These are phyloP conservation scores for Vulpes vulpes DNA, from an alignment of 2,113 vertebrate species.

Conservation along the genomic window DNA sequence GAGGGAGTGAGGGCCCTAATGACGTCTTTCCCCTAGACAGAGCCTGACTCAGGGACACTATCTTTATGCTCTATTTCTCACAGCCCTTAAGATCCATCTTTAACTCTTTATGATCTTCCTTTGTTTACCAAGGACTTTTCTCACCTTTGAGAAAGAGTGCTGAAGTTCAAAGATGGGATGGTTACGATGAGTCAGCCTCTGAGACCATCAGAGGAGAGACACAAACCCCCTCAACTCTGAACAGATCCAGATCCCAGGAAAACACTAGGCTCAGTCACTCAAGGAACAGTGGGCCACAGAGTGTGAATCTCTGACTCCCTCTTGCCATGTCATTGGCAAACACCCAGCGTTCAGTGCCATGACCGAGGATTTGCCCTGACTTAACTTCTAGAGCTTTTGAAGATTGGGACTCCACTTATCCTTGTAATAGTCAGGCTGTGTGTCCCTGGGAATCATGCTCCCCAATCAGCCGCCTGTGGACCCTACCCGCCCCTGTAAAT, in stretches of 20 bases:
- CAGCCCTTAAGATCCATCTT: neutral
- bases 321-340: neutral
- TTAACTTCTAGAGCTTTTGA: neutral
- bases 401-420: neutral
- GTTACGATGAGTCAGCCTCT: neutral
- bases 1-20: neutral
- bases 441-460: neutral
- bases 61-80: neutral
- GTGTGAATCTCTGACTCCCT: neutral
- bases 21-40: neutral
- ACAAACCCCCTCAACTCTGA: neutral
- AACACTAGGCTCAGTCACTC: neutral
- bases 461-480: neutral
- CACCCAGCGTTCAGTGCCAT: neutral
- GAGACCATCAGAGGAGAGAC: neutral
- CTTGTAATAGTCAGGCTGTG: fast-evolving
- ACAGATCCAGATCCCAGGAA: neutral
- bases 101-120: neutral
- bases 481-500: fast-evolving
- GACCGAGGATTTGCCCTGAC: neutral
- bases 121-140: neutral
- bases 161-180: neutral
- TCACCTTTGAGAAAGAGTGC: neutral
- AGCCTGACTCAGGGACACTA: neutral
- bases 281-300: neutral